Percentiles rank a stretch among this genome's conserved stretches.
These are phyloP conservation scores for Sapayoa aenigma DNA, from an alignment of 2,113 vertebrate species.

Conservation along the genomic window DNA sequence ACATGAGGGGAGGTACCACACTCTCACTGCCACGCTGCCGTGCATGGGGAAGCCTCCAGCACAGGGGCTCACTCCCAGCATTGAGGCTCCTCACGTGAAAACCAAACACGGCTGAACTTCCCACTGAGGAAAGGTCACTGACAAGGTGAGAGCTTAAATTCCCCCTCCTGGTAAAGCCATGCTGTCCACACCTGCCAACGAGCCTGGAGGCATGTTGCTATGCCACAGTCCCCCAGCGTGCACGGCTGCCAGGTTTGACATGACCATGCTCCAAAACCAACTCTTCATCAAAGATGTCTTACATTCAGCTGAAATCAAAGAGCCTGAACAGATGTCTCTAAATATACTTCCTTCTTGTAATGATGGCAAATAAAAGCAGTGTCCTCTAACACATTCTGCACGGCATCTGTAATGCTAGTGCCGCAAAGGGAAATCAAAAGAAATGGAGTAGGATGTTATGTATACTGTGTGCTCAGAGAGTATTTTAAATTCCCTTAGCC, in stretches of 20 bases:
- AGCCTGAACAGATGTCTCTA: slow-evolving; percentile 37
- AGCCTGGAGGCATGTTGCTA: not conserved
- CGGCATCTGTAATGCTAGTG: slow-evolving; percentile 36
- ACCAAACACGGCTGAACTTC: not conserved
- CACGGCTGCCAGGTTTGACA: not conserved
- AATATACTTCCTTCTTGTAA: slow-evolving; percentile 42
- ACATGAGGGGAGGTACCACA: not conserved
- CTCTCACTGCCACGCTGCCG: accelerated
- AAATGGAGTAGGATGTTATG: slow-evolving; percentile 38
- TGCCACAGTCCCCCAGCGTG: not conserved
- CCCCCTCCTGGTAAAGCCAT: not conserved
- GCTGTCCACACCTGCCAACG: slow-evolving; percentile 25
- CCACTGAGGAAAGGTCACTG: not conserved
- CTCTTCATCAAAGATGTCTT: slow-evolving; percentile 20
- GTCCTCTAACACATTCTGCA: slow-evolving; percentile 17
- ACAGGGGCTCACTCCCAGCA: not conserved
- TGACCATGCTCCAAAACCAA: not conserved
- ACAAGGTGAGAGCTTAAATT: slow-evolving; percentile 5
- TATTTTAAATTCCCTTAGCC: slow-evolving; percentile 44
- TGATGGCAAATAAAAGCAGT: slow-evolving; percentile 47
- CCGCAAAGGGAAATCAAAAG: slow-evolving; percentile 40
- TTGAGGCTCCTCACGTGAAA: not conserved
- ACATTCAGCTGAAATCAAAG: slow-evolving; percentile 36
- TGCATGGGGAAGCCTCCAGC: not conserved
- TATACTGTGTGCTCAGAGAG: not conserved